Evolutionary conservation across 2,888 invertebrate genomes (phyloP).

Genomic region (Cylindroiulus punctatus): DNA sequence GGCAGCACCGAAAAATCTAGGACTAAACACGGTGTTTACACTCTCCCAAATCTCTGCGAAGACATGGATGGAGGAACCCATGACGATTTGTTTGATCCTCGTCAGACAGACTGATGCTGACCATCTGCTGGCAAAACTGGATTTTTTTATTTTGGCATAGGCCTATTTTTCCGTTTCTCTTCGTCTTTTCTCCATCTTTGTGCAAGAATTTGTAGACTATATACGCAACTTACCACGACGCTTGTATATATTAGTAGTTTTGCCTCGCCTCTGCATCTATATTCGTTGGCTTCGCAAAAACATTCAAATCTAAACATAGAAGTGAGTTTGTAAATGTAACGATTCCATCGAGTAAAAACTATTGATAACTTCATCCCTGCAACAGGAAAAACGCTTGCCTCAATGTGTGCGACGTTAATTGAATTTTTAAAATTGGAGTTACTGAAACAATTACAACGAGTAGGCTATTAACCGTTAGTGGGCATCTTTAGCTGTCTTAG

Average conservation of each 20-base stretch:
- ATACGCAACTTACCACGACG: neutral
- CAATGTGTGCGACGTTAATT: too few relatives aligned
- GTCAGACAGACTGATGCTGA: slow-evolving; percentile 39
- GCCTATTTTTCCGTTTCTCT: neutral
- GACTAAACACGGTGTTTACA: slow-evolving; percentile 35
- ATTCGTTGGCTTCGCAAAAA: too few relatives aligned
- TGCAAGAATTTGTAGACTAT: slow-evolving; percentile 12
- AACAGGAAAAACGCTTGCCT: too few relatives aligned
- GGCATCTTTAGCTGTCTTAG: too few relatives aligned
- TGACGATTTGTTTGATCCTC: slow-evolving; percentile 50
- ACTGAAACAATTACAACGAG: too few relatives aligned
- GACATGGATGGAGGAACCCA: slow-evolving; percentile 35
- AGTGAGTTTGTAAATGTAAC: too few relatives aligned
- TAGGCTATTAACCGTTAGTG: too few relatives aligned
- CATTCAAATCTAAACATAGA: too few relatives aligned
- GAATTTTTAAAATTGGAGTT: too few relatives aligned
- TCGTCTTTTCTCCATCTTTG: slow-evolving; percentile 22
- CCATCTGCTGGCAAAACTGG: slow-evolving; percentile 43
- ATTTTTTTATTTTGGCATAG: neutral
- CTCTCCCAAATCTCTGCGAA: neutral
- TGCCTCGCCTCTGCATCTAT: neutral
- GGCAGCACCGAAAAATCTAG: neutral
- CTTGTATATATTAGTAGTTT: neutral
- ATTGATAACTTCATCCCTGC: too few relatives aligned
- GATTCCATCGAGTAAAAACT: too few relatives aligned